These are phyloP conservation scores for Microchrysa polita DNA, from an alignment of 2,888 invertebrate species.

Conservation along the genomic window DNA sequence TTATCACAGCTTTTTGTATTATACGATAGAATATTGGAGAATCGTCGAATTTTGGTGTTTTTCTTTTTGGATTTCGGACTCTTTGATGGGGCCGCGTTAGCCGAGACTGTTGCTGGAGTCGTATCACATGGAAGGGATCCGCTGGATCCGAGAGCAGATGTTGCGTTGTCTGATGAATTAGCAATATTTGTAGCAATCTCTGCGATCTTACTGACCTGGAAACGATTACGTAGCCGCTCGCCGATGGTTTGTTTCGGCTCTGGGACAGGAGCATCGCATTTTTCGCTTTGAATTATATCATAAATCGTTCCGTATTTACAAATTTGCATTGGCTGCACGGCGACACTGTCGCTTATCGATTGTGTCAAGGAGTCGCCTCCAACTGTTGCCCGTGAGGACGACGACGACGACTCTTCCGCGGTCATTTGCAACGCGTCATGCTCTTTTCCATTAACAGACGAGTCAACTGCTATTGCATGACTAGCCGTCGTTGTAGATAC, in stretches of 20 bases:
- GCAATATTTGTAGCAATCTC: constrained; percentile 53
- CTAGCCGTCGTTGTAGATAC: constrained; percentile 42
- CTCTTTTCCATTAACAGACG: constrained; percentile 26
- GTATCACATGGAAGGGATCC: constrained; percentile 19
- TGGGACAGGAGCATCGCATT: constrained; percentile 27
- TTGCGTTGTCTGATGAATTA: background rate
- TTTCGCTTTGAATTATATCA: constrained; percentile 60
- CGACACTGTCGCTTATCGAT: constrained; percentile 43
- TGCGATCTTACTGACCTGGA: constrained; percentile 62
- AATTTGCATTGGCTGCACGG: constrained; percentile 35
- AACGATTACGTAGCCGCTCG: constrained; percentile 56
- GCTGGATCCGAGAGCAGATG: background rate
- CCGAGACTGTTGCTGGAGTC: background rate
- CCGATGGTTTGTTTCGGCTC: constrained; percentile 54
- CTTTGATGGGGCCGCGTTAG: constrained; percentile 34
- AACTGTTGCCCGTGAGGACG: background rate
- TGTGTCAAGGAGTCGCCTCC: background rate
- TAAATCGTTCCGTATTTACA: constrained; percentile 63
- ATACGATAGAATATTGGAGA: constrained; percentile 63
- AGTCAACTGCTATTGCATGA: constrained; percentile 1
- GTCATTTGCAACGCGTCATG: background rate
- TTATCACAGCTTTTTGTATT: constrained; percentile 49
- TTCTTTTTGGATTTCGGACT: constrained; percentile 52
- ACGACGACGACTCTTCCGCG: background rate
- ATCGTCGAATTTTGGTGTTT: constrained; percentile 60